phyloP scores from a whole-genome alignment of 2,113 vertebrate species.

The Genyomyrus donnyi region DNA sequence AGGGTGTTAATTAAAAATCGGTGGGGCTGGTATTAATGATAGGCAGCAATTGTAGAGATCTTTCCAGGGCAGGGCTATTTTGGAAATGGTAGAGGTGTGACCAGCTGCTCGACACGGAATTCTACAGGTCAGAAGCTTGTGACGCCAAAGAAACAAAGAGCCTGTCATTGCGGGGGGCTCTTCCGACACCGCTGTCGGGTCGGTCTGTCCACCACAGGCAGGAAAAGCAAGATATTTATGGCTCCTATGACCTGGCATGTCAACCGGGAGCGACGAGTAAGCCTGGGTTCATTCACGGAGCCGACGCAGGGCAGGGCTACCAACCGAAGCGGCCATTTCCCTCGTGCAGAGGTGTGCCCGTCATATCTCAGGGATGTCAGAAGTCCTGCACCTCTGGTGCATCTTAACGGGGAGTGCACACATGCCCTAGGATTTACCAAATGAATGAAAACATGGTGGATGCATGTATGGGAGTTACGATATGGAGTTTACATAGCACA shows the following conservation, averaged over 20 bases:
- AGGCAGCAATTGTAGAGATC: neutral
- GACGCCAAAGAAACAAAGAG: neutral
- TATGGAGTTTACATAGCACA: neutral
- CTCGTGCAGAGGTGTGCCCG: neutral
- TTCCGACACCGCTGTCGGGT: neutral
- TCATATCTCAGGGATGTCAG: neutral
- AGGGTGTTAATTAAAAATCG: neutral
- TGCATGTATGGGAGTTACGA: neutral
- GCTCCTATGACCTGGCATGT: neutral
- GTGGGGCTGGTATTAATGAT: neutral
- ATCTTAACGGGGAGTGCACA: neutral
- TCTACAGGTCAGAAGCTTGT: conserved; percentile 7
- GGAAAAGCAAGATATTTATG: neutral
- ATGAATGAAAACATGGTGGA: neutral
- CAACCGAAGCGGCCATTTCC: neutral
- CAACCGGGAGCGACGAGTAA: neutral
- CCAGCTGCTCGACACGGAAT: neutral
- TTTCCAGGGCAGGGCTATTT: neutral
- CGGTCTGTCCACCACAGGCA: neutral
- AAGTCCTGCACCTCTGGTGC: neutral
- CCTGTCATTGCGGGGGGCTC: neutral
- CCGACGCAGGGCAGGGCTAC: neutral
- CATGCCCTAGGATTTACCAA: neutral
- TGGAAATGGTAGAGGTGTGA: neutral
- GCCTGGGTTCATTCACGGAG: neutral